Evolutionary conservation across 2,797 vertebrate genomes (phyloP).

Genomic region (Tangara arthus): DNA sequence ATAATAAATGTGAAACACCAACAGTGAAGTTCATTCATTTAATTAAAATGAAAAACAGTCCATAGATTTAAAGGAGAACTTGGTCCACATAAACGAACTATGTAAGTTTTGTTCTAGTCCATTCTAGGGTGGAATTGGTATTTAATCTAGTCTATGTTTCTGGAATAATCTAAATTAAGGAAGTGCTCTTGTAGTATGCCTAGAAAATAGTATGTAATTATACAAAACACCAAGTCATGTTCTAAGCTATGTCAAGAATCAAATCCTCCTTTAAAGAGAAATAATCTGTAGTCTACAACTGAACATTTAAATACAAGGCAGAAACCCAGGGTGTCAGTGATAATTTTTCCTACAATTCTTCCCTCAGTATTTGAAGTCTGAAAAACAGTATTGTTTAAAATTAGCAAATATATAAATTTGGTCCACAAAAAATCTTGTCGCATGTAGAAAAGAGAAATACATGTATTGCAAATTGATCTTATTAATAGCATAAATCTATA

Average conservation of each 20-base stretch:
- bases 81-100: constrained; percentile 40
- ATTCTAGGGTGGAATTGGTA: constrained; percentile 14
- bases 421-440: constrained; percentile 80
- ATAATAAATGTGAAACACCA: constrained; percentile 27
- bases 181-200: constrained; percentile 16
- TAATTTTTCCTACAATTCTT: constrained; percentile 23
- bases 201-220: constrained; percentile 46
- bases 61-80: constrained; percentile 63
- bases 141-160: constrained; percentile 39
- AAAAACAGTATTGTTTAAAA: constrained; percentile 62
- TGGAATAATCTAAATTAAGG: constrained; percentile 36
- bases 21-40: constrained; percentile 55
- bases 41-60: constrained; percentile 60
- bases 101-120: constrained; percentile 4
- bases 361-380: constrained; percentile 25
- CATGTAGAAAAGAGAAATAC: constrained; percentile 83
- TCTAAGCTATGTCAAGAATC: constrained; percentile 54
- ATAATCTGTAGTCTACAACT: constrained; percentile 23
- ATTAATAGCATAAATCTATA: constrained; percentile 64
- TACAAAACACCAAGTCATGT: constrained; percentile 30
- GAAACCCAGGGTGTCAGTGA: constrained; percentile 48
- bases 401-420: constrained; percentile 74
- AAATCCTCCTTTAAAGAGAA: constrained; percentile 69
- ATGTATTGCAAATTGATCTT: constrained; percentile 67
- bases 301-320: constrained; percentile 52